Percentiles rank a stretch among this genome's conserved stretches.
These are phyloP conservation scores for Beaufortia kweichowensis DNA, from an alignment of 2,113 vertebrate species.

Conservation along the genomic window DNA sequence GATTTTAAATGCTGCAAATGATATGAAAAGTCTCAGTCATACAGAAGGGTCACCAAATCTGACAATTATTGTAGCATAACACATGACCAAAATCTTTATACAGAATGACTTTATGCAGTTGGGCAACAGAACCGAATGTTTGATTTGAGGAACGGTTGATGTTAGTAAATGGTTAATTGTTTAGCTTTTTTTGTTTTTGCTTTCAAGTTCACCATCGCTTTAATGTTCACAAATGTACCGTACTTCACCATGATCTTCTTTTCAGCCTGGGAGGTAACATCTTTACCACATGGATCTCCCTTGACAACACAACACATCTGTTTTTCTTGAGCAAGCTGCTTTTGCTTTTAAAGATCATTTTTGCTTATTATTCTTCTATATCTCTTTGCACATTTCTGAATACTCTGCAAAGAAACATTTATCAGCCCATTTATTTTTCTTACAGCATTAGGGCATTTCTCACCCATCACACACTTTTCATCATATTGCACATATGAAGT, in stretches of 20 bases:
- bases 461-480: not conserved
- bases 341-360: not conserved
- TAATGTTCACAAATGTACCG: not conserved
- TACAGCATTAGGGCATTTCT: not conserved
- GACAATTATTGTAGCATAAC: too few species aligned
- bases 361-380: not conserved
- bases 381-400: not conserved
- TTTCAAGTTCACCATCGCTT: not conserved
- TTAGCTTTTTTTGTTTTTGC: not conserved
- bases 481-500: slow-evolving; percentile 11
- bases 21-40: too few species aligned
- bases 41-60: too few species aligned
- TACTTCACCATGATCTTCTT: slow-evolving; percentile 15
- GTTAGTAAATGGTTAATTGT: not conserved
- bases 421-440: not conserved
- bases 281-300: slow-evolving; percentile 23
- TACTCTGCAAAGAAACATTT: not conserved
- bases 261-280: not conserved
- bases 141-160: too few species aligned
- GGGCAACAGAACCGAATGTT: too few species aligned
- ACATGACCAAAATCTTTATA: too few species aligned
- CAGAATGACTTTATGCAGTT: too few species aligned
- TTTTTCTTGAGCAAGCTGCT: slow-evolving; percentile 1
- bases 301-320: slow-evolving; percentile 34
- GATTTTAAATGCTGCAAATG: too few species aligned